phyloP scores from a whole-genome alignment of 1,140 invertebrate genomes.

The Aphaenogaster ashmeadi region DNA sequence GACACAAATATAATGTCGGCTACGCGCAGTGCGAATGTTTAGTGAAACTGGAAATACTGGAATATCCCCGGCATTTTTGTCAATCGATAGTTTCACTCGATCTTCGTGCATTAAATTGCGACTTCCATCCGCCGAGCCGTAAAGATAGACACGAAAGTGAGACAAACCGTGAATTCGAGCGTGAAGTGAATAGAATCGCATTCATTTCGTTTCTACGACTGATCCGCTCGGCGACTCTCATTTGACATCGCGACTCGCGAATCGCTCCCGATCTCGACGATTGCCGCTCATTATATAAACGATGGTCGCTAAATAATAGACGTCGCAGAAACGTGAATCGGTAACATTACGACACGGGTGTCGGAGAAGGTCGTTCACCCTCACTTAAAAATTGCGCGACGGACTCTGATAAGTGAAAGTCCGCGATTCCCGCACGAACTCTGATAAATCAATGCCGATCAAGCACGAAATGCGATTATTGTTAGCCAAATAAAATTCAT shows the following conservation, averaged over 20 bases:
- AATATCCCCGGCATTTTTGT: constrained; percentile 36
- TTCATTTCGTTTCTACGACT: constrained; percentile 30
- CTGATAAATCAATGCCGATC: constrained; percentile 46
- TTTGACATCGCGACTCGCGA: constrained; percentile 16
- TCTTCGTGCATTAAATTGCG: constrained; percentile 44
- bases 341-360: constrained; percentile 39
- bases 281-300: constrained; percentile 59
- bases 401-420: constrained; percentile 62
- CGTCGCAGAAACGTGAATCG: constrained; percentile 47
- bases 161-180: constrained; percentile 48
- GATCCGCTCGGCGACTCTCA: constrained; percentile 20
- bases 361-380: constrained; percentile 44
- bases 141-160: constrained; percentile 55
- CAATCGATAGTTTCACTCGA: constrained; percentile 40
- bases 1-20: neutral
- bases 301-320: constrained; percentile 41
- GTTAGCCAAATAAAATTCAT: neutral
- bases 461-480: constrained; percentile 10
- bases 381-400: constrained; percentile 56
- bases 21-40: neutral
- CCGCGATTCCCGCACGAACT: constrained; percentile 28
- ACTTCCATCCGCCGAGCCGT: constrained; percentile 6
- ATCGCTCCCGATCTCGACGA: constrained; percentile 40
- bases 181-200: constrained; percentile 53
- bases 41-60: constrained; percentile 39